Evolutionary conservation across 1,140 invertebrate species (phyloP).

Genomic region (Panonychus citri): DNA sequence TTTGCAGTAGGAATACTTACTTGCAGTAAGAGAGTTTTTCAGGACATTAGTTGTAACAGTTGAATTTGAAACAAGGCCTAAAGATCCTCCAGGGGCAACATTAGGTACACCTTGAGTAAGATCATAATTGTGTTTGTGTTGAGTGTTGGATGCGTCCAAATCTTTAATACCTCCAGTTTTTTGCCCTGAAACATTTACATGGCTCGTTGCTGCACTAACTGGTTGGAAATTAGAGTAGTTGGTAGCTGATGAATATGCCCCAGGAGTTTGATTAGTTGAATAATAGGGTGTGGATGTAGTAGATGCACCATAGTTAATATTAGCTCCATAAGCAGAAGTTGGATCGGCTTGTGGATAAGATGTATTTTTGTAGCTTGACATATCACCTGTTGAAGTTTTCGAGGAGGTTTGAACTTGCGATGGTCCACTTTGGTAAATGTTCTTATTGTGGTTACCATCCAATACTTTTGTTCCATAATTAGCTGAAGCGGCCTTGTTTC

Average conservation of each 20-base stretch:
- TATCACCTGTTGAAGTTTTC: background rate
- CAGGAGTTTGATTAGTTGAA: background rate
- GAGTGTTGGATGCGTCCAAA: background rate
- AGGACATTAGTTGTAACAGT: conserved; percentile 2
- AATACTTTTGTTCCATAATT: background rate
- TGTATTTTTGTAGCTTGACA: background rate
- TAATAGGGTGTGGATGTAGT: background rate
- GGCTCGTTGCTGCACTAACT: background rate
- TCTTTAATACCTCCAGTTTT: background rate
- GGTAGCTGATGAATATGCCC: background rate
- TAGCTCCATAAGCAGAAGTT: background rate
- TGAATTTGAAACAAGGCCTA: background rate
- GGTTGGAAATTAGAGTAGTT: background rate
- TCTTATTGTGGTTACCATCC: background rate
- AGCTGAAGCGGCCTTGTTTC: background rate
- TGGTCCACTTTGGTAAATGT: background rate
- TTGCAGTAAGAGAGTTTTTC: conserved; percentile 2
- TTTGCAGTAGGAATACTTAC: background rate
- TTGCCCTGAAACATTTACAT: background rate
- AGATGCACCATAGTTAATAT: background rate
- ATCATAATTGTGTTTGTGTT: conserved; percentile 1
- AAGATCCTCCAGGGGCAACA: background rate
- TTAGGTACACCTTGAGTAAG: background rate
- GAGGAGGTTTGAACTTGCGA: background rate
- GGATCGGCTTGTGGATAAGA: background rate